Base-by-base conservation (phyloP, 2,113 vertebrate species). In the Coryphaenoides rupestris region DNA sequence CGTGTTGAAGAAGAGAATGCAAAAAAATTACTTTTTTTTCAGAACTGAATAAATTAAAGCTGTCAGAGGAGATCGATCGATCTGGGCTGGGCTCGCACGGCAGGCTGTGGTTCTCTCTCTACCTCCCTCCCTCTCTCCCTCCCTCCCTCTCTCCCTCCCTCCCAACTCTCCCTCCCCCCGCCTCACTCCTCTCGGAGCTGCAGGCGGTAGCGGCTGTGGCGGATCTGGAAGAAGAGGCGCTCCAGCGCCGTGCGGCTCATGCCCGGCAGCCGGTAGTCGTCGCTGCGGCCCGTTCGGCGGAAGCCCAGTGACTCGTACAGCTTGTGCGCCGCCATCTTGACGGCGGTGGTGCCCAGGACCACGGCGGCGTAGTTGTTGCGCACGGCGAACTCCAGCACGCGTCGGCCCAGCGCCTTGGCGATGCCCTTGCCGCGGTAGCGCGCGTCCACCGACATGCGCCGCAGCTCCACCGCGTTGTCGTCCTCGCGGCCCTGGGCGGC, bases 241-340 rank as follows among this genome's bases (percentile, higher is more conserved):
- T 98, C 95, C 61, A 94, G 88, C 66, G 89, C 85, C 62, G 95
- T 96, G 79, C 92, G 93, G 5, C 91, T 96, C 96, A 98, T 98
- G 62, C 96, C 96, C 0, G 96, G 96, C 55, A 98, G 90, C 82
- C 90, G 84, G 52, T 98, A 91, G 88, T 92, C 92, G 87, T 98
- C 93, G 0, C 89, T 92, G 0, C 93, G 92, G 50, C 95, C 94
- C 74, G 93, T 88, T 60, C 93, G 93, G 85, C 94, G 93, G 92
- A 99, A 99, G 54, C 97, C 97, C 88, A 99, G 92, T 4, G 97
- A 99, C 89, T 98, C 96, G 3, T 99, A 99, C 79, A 99, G 93
- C 93, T 90, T 97, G 91, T 99, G 97, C 73, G 97, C 96, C 0
- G 96, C 96, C 93, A 96, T 77, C 88, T 99, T 99, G 76, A 99